These are phyloP conservation scores for Erpornis zantholeuca DNA, from an alignment of 2,113 vertebrate genomes.

Conservation along the genomic window DNA sequence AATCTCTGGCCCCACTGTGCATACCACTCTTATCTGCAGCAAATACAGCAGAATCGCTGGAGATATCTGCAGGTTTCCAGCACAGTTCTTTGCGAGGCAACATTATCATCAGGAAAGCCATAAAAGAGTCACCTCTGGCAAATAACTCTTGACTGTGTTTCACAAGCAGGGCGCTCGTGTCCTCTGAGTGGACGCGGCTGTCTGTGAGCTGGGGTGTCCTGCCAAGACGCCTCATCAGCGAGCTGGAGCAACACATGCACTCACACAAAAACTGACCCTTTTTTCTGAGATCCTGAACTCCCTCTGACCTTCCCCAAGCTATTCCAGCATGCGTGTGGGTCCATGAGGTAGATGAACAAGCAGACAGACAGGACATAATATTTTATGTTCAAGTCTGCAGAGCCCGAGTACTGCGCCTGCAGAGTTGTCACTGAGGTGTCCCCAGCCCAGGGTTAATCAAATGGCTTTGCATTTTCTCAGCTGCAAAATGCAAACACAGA, in stretches of 20 bases:
- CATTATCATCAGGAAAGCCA: slow-evolving; percentile 23
- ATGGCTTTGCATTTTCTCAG: neutral
- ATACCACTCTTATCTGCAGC: slow-evolving; percentile 42
- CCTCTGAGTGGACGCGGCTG: neutral
- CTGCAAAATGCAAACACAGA: neutral
- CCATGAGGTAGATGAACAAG: slow-evolving; percentile 11
- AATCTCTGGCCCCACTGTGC: neutral
- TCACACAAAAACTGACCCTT: slow-evolving; percentile 19
- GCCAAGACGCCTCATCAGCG: slow-evolving; percentile 46
- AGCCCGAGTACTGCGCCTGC: neutral
- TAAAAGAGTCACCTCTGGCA: slow-evolving; percentile 60
- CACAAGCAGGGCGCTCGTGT: slow-evolving; percentile 21
- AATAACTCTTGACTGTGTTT: slow-evolving; percentile 44
- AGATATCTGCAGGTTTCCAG: slow-evolving; percentile 3
- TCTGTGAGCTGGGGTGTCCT: slow-evolving; percentile 20
- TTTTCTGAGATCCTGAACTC: slow-evolving; percentile 68
- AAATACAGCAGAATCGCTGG: neutral
- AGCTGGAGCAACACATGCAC: neutral
- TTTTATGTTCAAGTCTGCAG: neutral
- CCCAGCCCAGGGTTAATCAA: neutral
- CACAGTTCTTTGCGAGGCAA: slow-evolving; percentile 11
- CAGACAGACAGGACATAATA: neutral
- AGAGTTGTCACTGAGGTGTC: neutral
- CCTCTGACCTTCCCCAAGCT: slow-evolving; percentile 55
- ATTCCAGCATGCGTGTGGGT: neutral